Base-by-base conservation (phyloP, 2,888 invertebrate species). In the Dascillus cervinus region DNA sequence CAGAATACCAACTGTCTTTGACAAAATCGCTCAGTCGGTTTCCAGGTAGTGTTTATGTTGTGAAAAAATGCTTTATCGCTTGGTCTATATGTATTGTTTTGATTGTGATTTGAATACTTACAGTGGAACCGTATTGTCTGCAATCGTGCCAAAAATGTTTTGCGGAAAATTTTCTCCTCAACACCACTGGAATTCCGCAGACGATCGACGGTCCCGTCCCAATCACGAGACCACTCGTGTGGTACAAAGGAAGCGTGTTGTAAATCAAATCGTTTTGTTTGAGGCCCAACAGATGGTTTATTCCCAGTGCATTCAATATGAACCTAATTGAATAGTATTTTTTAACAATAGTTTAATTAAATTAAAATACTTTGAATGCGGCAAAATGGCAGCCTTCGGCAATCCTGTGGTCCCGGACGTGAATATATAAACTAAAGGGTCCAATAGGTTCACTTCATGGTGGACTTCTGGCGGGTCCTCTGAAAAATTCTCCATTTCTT, bases 81-180 rank as follows among this genome's bases (percentile, higher is more conserved):
- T n/a, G n/a, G n/a, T n/a, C n/a, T n/a, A n/a, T n/a, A n/a, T n/a
- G n/a, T n/a, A n/a, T n/a, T n/a, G n/a, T n/a, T n/a, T n/a, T n/a
- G n/a, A n/a, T n/a, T n/a, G n/a, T n/a, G n/a, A n/a, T 22, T 9
- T 9, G 9, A 22, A 22, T 22, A 53, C 62, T 64, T 61, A 87
- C 91, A 44, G 91, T 90, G 64, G 88, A 90, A 24, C 85, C 74
- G 58, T 87, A 79, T 51, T 82, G 79, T 49, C 82, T 76, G 63
- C 91, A 92, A 56, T 94, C 94, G n/a, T 73, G 73, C 89, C 91
- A 94, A 64, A 88, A 95, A 53, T 82, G 78, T 32, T 82, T 79
- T 2, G 90, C 92, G 1, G 91, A 91, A 69, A 95, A 95, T 65
- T 89, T 90, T 44, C 73, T 70, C 17, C 88, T 69, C 33, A 95